Conservation (phyloP, 2,888 invertebrate genomes). For the Syritta pipiens region DNA sequence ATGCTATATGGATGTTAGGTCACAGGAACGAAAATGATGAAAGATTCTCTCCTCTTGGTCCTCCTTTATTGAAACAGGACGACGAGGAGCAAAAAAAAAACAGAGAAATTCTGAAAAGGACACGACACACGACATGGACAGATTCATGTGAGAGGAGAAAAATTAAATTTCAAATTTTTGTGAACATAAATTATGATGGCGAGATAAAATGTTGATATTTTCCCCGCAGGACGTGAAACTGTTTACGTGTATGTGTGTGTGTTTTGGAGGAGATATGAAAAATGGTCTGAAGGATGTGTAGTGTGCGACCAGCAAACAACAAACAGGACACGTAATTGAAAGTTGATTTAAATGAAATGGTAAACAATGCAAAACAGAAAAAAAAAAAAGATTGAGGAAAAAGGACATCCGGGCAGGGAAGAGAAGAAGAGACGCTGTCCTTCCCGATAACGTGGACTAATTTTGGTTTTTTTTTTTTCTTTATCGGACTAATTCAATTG, state of each 20-base stretch:
- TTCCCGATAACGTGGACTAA: too few relatives aligned
- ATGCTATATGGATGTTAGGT: slow-evolving; percentile 27
- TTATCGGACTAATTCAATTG: neutral
- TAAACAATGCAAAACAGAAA: too few relatives aligned
- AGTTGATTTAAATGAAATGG: slow-evolving; percentile 21
- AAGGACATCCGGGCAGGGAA: too few relatives aligned
- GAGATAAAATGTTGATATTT: slow-evolving; percentile 49
- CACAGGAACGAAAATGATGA: slow-evolving; percentile 46
- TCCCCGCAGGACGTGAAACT: slow-evolving; percentile 6
- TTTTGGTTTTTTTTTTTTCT: too few relatives aligned
- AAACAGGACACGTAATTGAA: slow-evolving; percentile 18
- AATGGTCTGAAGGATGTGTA: slow-evolving; percentile 17
- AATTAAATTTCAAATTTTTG: slow-evolving; percentile 54
- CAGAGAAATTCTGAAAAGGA: slow-evolving; percentile 2
- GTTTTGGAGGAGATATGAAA: too few relatives aligned
- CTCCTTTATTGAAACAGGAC: neutral
- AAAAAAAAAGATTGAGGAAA: too few relatives aligned
- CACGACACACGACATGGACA: slow-evolving; percentile 32
- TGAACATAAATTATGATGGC: slow-evolving; percentile 54
- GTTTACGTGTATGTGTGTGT: too few relatives aligned
- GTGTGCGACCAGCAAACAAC: too few relatives aligned
- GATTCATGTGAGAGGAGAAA: slow-evolving; percentile 48
- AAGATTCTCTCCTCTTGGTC: too few relatives aligned
- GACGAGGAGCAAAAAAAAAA: neutral
- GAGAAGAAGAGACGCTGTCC: too few relatives aligned